These are phyloP conservation scores for Leptura quadrifasciata DNA, from an alignment of 2,888 invertebrate species.

Conservation along the genomic window DNA sequence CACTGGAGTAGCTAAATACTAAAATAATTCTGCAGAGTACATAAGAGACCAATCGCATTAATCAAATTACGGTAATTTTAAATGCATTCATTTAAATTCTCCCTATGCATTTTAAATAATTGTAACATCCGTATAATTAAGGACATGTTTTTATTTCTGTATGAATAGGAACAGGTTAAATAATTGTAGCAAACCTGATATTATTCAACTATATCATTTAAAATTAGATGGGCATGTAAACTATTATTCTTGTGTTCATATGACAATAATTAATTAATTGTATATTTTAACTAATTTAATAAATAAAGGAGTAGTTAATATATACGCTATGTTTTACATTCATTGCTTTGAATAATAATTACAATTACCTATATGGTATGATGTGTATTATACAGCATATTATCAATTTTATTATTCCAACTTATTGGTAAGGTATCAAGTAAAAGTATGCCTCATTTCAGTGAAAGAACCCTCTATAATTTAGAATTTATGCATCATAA, in stretches of 20 bases:
- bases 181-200: not conserved
- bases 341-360: not conserved
- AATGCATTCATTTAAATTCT: not conserved
- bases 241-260: not conserved
- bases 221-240: not conserved
- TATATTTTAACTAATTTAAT: not conserved
- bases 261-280: not conserved
- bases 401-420: not conserved
- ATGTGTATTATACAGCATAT: not conserved
- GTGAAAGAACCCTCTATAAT: no score
- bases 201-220: not conserved
- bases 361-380: not conserved
- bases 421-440: no score
- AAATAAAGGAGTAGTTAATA: not conserved
- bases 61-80: not conserved
- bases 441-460: no score
- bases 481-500: no score
- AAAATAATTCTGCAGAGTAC: no score
- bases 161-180: not conserved
- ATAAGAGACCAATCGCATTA: no score
- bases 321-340: not conserved
- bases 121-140: not conserved
- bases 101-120: not conserved
- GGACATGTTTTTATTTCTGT: not conserved
- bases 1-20: no score